Conservation (phyloP, 2,113 vertebrate genomes). For the Stomatorhinus ivindoensis region DNA sequence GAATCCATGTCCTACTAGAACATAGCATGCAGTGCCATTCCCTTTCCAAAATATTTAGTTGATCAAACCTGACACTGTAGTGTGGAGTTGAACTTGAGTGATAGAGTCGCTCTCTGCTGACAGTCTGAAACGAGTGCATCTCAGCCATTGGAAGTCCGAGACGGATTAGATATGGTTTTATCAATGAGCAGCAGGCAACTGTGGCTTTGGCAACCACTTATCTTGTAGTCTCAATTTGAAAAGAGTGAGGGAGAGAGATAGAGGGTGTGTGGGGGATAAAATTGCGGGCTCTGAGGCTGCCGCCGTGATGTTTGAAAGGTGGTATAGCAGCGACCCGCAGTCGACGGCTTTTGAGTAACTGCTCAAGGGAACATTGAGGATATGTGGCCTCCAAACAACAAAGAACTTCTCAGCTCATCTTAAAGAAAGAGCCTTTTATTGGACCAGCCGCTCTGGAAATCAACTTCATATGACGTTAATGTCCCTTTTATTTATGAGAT, state of each 20-base stretch:
- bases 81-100: constrained; percentile 52
- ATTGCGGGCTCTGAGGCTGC: constrained; percentile 25
- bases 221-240: constrained; percentile 62
- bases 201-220: constrained; percentile 60
- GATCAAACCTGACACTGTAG: constrained; percentile 54
- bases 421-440: constrained; percentile 61
- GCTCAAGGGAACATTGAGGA: constrained; percentile 37
- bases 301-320: constrained; percentile 41
- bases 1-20: constrained; percentile 16
- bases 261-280: constrained; percentile 30
- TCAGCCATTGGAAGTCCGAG: constrained; percentile 52
- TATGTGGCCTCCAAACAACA: constrained; percentile 50
- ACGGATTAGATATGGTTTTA: constrained; percentile 70
- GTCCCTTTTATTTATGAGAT: constrained; percentile 68
- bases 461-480: constrained; percentile 70
- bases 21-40: constrained; percentile 35
- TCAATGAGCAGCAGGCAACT: constrained; percentile 63
- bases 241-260: constrained; percentile 51
- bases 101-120: constrained; percentile 57
- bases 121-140: constrained; percentile 56
- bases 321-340: constrained; percentile 44
- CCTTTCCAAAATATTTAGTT: constrained; percentile 46
- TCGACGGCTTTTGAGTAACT: constrained; percentile 47
- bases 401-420: constrained; percentile 52
- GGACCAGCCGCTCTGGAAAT: constrained; percentile 60